Conservation (phyloP, 2,113 vertebrate species). For the Spermophilus dauricus region DNA sequence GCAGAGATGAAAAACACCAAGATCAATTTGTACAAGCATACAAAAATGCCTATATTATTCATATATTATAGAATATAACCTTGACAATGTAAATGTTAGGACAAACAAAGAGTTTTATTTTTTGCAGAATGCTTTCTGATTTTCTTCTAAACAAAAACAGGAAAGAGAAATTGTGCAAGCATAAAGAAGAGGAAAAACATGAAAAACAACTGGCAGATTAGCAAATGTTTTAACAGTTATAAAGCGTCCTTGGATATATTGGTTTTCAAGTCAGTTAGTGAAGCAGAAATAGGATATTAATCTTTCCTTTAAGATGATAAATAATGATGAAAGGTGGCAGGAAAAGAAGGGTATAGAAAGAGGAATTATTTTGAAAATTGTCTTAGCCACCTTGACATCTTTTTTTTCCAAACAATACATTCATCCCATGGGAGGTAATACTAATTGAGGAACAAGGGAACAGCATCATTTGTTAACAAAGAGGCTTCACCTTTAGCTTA, state of each 20-base stretch:
- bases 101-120: neutral
- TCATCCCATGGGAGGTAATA: neutral
- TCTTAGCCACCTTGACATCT: neutral
- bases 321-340: neutral
- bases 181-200: neutral
- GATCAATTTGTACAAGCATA: neutral
- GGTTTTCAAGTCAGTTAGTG: neutral
- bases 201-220: neutral
- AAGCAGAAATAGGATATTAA: neutral
- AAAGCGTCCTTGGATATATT: neutral
- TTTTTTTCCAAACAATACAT: neutral
- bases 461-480: neutral
- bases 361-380: neutral
- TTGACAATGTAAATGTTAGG: neutral
- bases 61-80: neutral
- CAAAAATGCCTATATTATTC: neutral
- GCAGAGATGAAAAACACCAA: neutral
- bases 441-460: neutral
- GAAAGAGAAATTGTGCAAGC: neutral
- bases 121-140: neutral
- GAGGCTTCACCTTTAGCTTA: neutral
- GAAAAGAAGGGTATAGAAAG: neutral
- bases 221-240: neutral
- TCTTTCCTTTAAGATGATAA: neutral
- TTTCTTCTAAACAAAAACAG: constrained; percentile 28